phyloP scores from a whole-genome alignment of 2,888 invertebrate genomes.

The Drosophila cyrtoloma region DNA sequence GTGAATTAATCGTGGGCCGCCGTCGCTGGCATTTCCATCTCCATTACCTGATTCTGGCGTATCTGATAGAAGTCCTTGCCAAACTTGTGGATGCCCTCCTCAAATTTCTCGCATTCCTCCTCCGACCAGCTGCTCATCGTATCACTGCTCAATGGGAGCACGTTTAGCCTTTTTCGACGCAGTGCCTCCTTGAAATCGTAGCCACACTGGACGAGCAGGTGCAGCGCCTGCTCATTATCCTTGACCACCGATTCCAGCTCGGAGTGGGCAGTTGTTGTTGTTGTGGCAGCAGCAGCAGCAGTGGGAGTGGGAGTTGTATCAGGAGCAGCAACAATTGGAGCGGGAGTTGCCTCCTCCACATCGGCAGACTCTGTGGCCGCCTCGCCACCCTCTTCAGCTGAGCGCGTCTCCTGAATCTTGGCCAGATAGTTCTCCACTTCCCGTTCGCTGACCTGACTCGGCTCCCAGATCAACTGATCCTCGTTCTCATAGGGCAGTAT shows the following conservation, averaged over 20 bases:
- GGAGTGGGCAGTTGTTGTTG: not conserved
- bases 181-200: conserved; percentile 98
- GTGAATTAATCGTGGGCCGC: conserved; percentile 13
- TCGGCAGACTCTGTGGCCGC: not conserved
- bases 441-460: conserved; percentile 89
- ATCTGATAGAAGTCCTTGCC: conserved; percentile 99
- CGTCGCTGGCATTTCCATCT: conserved; percentile 6
- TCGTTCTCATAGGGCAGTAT: conserved; percentile 98
- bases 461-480: conserved; percentile 97
- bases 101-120: conserved; percentile 98
- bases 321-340: not conserved
- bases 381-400: conserved; percentile 21
- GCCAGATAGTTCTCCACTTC: conserved; percentile 93
- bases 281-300: not conserved
- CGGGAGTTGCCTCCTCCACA: conserved; percentile 4
- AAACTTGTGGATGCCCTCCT: conserved; percentile 95
- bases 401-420: conserved; percentile 79
- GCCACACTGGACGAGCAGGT: conserved; percentile 95
- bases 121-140: conserved; percentile 97
- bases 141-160: conserved; percentile 90
- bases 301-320: not conserved
- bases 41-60: conserved; percentile 92
- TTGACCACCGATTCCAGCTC: conserved; percentile 73
- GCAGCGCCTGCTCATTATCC: conserved; percentile 96
- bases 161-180: conserved; percentile 91